These are phyloP conservation scores for Pristiophorus japonicus DNA, from an alignment of 2,113 vertebrate genomes.

Conservation along the genomic window DNA sequence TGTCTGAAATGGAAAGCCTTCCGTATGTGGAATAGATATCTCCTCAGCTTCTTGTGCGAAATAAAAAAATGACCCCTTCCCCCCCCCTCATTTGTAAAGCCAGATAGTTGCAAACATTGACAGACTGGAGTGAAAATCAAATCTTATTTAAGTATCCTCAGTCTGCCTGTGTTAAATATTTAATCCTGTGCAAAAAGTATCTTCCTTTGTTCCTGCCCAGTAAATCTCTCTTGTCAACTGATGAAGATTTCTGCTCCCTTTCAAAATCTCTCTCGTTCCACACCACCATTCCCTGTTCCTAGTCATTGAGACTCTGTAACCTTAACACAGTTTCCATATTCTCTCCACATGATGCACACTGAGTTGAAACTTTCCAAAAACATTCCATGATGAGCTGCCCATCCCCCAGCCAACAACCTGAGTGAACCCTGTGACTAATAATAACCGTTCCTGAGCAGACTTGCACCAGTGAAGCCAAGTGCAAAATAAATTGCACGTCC, in stretches of 20 bases:
- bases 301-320: neutral
- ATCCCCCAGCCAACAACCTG: neutral
- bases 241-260: neutral
- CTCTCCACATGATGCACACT: neutral
- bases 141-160: neutral
- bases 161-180: neutral
- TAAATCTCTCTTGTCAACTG: neutral
- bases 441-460: neutral
- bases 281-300: neutral
- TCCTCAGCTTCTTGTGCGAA: neutral
- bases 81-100: neutral
- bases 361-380: constrained; percentile 34
- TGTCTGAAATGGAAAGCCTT: neutral
- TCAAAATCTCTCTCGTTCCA: neutral
- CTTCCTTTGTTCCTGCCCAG: no score
- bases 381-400: neutral
- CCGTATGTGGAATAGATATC: neutral
- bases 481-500: neutral
- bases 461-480: neutral
- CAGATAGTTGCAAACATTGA: neutral
- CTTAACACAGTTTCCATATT: neutral
- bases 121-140: neutral
- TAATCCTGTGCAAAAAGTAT: neutral
- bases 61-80: neutral
- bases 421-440: constrained; percentile 12